Evolutionary conservation across 2,888 invertebrate genomes (phyloP), one percentile per base, ranked within the genome.

Genomic region (Rhaphigaster nebulosa): DNA sequence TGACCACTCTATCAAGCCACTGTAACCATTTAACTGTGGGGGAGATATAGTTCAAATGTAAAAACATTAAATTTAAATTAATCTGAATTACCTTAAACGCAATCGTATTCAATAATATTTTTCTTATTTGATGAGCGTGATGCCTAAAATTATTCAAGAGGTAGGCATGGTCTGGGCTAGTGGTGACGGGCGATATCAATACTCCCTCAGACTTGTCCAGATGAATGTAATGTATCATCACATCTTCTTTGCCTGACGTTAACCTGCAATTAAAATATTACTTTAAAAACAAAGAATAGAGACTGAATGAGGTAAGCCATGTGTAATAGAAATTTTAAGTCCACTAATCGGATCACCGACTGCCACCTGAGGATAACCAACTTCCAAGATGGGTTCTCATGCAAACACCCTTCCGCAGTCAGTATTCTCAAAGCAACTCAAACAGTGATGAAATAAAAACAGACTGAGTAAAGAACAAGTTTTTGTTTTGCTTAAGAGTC

Each of bases 171-270:
- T 90, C 91, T 29, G 76, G 29, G 52, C 87, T 91, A 45, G 13
- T 87, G 13, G 38, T 70, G 45, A 70, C 87, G 2, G 90, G 52
- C 0, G 91, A 95, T 90, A 98, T 93, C 10, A 97, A 93, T 89
- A 97, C 94, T 0, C 97, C 97, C 93, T 96, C 96, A 23, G 95
- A 95, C 0, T 95, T 94, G 93, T 97, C 97, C 90, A 97, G 93
- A 91, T 96, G 96, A 0, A 97, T 95, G 93, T 96, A 97, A 93
- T 97, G 96, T 93, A 97, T 96, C 91, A 97, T 93, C 20, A 96
- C 96, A 93, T 97, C 97, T 91, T 96, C 96, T 89, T 95, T 95
- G 1, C 97, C 97, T 0, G 96, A 94, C 34, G 97, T 96, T 92
- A 96, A 94, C 93, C 95, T 95, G 93, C 76, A 94, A 91, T 90